Evolutionary conservation across 2,888 invertebrate species (phyloP).

Genomic region (Branchellion lobata): DNA sequence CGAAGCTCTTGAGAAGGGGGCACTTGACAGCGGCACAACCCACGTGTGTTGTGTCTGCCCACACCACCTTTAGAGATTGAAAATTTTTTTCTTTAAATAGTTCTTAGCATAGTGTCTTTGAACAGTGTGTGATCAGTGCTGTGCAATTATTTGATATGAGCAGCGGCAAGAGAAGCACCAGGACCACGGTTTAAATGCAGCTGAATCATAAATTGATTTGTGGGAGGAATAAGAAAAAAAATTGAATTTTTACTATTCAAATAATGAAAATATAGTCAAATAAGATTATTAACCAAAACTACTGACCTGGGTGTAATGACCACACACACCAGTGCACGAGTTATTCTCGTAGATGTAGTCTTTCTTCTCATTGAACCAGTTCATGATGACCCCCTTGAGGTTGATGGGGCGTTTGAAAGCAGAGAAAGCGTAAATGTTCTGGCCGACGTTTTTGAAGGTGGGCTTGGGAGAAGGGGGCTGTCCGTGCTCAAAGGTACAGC

Average conservation of each 20-base stretch:
- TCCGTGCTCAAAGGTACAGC: neutral
- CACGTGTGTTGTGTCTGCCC: neutral
- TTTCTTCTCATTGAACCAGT: neutral
- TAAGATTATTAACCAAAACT: too few species aligned
- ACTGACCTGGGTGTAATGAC: neutral
- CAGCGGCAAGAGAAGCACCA: too few species aligned
- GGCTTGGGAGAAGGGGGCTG: neutral
- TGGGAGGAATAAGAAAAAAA: too few species aligned
- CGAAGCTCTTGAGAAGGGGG: neutral
- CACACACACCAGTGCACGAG: neutral
- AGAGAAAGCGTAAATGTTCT: neutral
- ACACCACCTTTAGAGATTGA: neutral
- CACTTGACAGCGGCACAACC: neutral
- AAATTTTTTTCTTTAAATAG: too few species aligned
- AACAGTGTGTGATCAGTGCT: too few species aligned
- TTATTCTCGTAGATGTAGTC: neutral
- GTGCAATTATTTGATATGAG: too few species aligned
- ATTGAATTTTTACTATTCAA: too few species aligned
- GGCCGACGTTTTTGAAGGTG: neutral
- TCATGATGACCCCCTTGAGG: neutral
- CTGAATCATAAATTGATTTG: too few species aligned
- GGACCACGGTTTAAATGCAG: too few species aligned
- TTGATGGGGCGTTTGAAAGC: neutral
- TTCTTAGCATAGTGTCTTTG: too few species aligned
- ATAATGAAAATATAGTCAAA: too few species aligned